These are phyloP conservation scores for Agrypnus murinus DNA, from an alignment of 2,888 invertebrate genomes.

Conservation along the genomic window DNA sequence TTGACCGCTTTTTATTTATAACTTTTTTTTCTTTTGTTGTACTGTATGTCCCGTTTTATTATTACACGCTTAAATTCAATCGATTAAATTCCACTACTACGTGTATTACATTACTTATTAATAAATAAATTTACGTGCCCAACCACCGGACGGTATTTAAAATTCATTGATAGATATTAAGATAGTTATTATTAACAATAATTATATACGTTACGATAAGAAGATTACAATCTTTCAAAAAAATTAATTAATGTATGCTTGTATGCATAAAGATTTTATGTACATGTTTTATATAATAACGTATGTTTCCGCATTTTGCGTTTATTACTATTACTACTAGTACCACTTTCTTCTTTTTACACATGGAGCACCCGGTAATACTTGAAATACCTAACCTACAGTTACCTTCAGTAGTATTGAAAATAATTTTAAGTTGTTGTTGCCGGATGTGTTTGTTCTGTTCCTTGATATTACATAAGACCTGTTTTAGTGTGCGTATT, in stretches of 20 bases:
- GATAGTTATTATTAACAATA: not conserved
- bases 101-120: too few species aligned
- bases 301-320: slow-evolving; percentile 20
- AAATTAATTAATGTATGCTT: slow-evolving; percentile 11
- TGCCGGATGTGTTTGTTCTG: slow-evolving; percentile 19
- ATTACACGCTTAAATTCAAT: not conserved
- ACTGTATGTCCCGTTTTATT: slow-evolving; percentile 13
- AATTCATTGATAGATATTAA: slow-evolving; percentile 5
- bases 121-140: not conserved
- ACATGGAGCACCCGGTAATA: not conserved
- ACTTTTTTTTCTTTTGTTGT: too few species aligned
- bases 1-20: slow-evolving; percentile 20
- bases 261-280: not conserved
- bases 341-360: slow-evolving; percentile 16
- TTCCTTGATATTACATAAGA: slow-evolving; percentile 9
- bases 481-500: slow-evolving; percentile 17
- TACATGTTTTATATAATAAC: slow-evolving; percentile 8
- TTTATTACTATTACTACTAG: too few species aligned
- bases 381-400: not conserved
- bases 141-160: slow-evolving; percentile 9
- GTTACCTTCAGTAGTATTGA: not conserved
- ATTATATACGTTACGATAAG: not conserved
- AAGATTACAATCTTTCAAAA: slow-evolving; percentile 7
- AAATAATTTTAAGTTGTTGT: not conserved
- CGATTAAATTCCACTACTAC: slow-evolving; percentile 21